phyloP scores from a whole-genome alignment of 2,113 vertebrate genomes.

The Labeo catla region DNA sequence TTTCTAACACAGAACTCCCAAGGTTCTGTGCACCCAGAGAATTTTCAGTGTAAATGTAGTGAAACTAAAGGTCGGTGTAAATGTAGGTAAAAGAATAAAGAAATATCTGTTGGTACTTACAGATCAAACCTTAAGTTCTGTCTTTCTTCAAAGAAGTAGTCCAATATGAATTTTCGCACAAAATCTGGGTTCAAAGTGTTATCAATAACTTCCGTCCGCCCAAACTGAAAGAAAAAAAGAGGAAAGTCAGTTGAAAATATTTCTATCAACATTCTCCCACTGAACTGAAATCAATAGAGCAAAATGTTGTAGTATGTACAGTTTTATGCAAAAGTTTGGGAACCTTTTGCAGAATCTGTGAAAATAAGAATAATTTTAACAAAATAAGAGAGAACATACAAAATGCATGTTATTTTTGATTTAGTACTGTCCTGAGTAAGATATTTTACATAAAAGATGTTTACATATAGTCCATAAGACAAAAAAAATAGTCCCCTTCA shows the following conservation, averaged over 20 bases:
- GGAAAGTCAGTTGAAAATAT: neutral
- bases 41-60: neutral
- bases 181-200: conserved; percentile 98
- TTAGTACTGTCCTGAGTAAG: no score
- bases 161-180: conserved; percentile 96
- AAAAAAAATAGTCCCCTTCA: no score
- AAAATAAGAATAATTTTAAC: no score
- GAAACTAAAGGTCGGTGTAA: neutral
- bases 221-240: conserved; percentile 80
- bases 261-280: neutral
- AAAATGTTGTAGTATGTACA: no score
- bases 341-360: no score
- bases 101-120: conserved; percentile 77
- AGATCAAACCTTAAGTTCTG: conserved; percentile 97
- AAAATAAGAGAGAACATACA: no score
- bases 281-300: neutral
- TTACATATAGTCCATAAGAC: no score
- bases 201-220: conserved; percentile 97
- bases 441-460: no score
- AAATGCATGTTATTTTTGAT: no score
- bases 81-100: neutral
- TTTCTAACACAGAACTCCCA: neutral
- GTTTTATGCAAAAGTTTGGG: no score
- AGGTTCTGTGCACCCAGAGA: neutral
- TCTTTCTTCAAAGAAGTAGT: conserved; percentile 98